A percentile compares a stretch with the other conserved stretches of the same genome.
Evolutionary conservation across 2,113 vertebrate genomes (phyloP).

Genomic region (Colossoma macropomum): DNA sequence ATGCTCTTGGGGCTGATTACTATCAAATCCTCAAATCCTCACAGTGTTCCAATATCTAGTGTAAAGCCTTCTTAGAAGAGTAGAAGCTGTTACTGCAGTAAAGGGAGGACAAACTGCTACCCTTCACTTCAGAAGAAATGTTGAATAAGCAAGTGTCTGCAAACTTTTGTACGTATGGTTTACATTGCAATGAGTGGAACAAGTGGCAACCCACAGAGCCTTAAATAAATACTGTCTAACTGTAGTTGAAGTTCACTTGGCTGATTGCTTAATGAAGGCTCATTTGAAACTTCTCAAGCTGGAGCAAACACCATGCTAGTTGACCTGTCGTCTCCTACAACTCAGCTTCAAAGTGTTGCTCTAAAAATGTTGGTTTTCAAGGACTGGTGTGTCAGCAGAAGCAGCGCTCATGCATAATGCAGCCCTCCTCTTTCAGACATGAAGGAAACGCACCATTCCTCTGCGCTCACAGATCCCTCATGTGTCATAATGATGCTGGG

Average conservation of each 20-base stretch:
- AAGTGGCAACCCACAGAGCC: not conserved
- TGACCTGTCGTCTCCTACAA: conserved; percentile 60
- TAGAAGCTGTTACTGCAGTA: not conserved
- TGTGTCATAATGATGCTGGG: conserved; percentile 55
- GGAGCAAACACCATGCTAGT: conserved; percentile 49
- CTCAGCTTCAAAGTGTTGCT: conserved; percentile 56
- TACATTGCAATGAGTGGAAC: not conserved
- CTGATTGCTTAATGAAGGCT: conserved; percentile 19
- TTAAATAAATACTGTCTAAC: not conserved
- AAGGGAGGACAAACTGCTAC: too few species aligned
- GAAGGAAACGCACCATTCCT: conserved; percentile 48
- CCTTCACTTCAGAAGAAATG: not conserved
- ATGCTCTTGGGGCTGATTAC: not conserved
- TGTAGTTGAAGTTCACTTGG: not conserved
- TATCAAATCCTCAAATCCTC: not conserved
- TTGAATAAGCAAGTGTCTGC: not conserved
- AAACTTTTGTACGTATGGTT: too few species aligned
- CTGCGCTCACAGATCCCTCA: conserved; percentile 54
- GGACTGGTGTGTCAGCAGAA: conserved; percentile 67
- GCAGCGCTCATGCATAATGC: conserved; percentile 67
- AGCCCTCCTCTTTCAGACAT: conserved; percentile 52
- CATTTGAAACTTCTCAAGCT: conserved; percentile 18
- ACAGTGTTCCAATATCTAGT: not conserved
- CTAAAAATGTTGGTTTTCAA: conserved; percentile 60
- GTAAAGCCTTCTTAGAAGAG: not conserved